Base-by-base conservation (phyloP, 1,140 invertebrate species). In the Trichonephila clavipes region DNA sequence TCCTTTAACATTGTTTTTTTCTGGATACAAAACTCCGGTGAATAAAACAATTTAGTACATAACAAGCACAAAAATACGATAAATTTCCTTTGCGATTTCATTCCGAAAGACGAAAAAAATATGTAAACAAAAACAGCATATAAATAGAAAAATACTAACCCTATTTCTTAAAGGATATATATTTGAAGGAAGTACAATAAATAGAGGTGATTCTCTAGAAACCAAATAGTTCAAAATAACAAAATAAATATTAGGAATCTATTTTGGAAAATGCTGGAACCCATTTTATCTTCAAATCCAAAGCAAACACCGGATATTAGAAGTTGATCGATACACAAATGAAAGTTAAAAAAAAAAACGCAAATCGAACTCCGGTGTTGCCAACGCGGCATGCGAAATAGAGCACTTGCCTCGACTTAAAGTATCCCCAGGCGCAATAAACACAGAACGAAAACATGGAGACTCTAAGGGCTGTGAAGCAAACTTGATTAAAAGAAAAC, bases 401-500 rank as follows among this genome's bases (percentile, higher is more conserved):
- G 44, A 58, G 44, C 21, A 21, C 51, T 58, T 59, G 44, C 18
- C 58, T 28, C 82, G 82, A 58, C 58, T 85, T 59, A 85, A 85
- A 85, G 51, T 51, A n/a, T n/a, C 62, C 88, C 61, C 18, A 58
- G 34, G 61, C 86, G 61, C 62, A 58, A 58, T 51, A 72, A 44
- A 72, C 88, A 77, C 34, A 51, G 21, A n/a, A 69, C 14, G 44
- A 69, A 89, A 66, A 69, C 24, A 89, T 40, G 24, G 19, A 12
- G 44, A 6, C 5, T 58, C 88, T 21, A 72, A 51, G 72, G 28
- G 72, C 16, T 40, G 14, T 19, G 88, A 69, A 77, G 40, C 21
- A 89, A 89, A 89, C 64, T 77, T 89, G 66, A 72, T 89, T 89
- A 89, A 89, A 89, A 89, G 88, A 89, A 89, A 89, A 89, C 88